A percentile compares a stretch with the other conserved stretches of the same genome.
These are phyloP conservation scores for Caenorhabditis tropicalis DNA, from an alignment of 1,140 invertebrate species.

Conservation along the genomic window DNA sequence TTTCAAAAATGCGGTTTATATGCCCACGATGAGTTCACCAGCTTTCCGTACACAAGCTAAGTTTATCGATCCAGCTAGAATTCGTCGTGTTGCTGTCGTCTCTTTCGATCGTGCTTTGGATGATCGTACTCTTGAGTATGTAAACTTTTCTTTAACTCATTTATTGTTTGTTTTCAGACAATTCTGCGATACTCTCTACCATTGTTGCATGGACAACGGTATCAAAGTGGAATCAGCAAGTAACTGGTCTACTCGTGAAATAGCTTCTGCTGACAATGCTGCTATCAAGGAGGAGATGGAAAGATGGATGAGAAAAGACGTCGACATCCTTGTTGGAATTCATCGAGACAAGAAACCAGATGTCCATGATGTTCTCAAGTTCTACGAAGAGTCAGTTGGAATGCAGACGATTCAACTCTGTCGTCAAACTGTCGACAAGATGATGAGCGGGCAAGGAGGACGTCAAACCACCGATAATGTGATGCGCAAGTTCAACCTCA, in stretches of 20 bases:
- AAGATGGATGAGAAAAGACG: background rate
- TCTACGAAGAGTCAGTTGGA: background rate
- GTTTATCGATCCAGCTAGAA: background rate
- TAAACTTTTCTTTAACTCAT: background rate
- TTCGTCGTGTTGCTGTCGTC: background rate
- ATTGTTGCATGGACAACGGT: background rate
- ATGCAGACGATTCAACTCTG: constrained; percentile 12
- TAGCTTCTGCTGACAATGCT: background rate
- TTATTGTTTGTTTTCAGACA: background rate
- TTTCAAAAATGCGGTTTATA: background rate
- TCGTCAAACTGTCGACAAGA: background rate
- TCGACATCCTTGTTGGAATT: background rate
- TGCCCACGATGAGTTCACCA: background rate
- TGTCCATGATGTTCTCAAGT: constrained; percentile 8
- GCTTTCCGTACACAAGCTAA: background rate
- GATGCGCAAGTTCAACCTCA: constrained; percentile 18
- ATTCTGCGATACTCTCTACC: background rate
- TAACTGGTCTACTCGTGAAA: background rate
- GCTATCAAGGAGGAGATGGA: background rate
- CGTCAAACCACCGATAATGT: background rate
- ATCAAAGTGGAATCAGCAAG: background rate
- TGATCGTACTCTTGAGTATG: background rate
- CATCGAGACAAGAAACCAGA: background rate
- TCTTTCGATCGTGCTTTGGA: background rate
- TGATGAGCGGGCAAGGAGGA: background rate